These are phyloP conservation scores for Rutilus rutilus DNA, from an alignment of 2,113 vertebrate genomes.

Conservation along the genomic window DNA sequence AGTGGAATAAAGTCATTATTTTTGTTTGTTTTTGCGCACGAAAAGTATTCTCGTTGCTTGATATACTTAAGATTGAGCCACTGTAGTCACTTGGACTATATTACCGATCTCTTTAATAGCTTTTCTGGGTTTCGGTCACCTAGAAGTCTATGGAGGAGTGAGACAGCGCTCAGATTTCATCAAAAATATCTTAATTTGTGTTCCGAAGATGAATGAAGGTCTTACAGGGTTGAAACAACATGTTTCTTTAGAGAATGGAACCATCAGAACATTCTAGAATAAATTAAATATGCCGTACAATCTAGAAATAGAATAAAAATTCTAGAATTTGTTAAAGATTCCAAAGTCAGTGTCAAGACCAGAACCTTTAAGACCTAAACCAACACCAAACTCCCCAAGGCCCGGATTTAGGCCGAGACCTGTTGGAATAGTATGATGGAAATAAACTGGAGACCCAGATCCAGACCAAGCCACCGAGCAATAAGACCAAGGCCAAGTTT, in stretches of 20 bases:
- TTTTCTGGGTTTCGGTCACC: too few species aligned
- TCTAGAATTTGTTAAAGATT: not conserved
- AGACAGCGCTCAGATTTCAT: too few species aligned
- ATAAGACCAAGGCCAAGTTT: not conserved
- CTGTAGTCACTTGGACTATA: too few species aligned
- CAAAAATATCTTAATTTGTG: too few species aligned
- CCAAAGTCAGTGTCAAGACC: not conserved
- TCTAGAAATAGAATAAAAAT: not conserved
- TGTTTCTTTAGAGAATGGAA: not conserved
- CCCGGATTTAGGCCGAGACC: not conserved
- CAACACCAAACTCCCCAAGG: not conserved
- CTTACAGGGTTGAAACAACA: too few species aligned
- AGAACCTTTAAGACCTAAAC: not conserved
- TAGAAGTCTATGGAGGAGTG: too few species aligned
- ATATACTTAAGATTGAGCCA: too few species aligned
- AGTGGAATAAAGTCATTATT: too few species aligned
- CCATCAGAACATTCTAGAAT: not conserved
- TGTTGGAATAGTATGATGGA: not conserved
- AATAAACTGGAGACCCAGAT: not conserved
- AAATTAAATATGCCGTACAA: not conserved
- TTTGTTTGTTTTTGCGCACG: too few species aligned
- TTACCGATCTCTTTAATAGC: too few species aligned
- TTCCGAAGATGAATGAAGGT: too few species aligned
- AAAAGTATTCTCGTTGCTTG: too few species aligned
- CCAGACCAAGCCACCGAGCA: not conserved